Evolutionary conservation across 1,140 invertebrate genomes (phyloP), one percentile per base, ranked within the genome.

Genomic region (Argopecten irradians): DNA sequence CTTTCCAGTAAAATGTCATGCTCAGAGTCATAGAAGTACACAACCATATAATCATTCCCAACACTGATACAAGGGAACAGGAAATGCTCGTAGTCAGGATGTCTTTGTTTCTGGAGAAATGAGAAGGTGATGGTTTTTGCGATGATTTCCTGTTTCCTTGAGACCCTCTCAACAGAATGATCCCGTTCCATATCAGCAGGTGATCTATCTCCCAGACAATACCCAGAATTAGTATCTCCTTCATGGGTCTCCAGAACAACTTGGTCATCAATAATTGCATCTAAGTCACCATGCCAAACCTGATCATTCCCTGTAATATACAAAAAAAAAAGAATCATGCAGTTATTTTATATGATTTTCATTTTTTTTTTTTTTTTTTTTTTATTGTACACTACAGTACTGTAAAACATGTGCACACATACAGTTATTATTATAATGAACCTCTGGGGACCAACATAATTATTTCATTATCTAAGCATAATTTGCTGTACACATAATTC

Each of bases 271-370:
- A 88, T 85, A 33, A 88, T 55, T 14, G 85, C 43, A 36, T 85
- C 87, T 34, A 88, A 46, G 71, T 88, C 34, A n/a, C 83, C 87
- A 85, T 88, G 87, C 87, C 87, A 88, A 84, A 84, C 83, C 28
- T 34, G 41, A 14, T 11, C 43, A 55, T 88, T 88, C 55, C 87
- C 87, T 88, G 28, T 9, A 85, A 88, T 34, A 71, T 33, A 39
- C 32, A 33, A 46, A 32, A 33, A 83, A 35, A 83, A 39, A 43
- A 7, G n/a, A n/a, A n/a, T n/a, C n/a, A n/a, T n/a, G n/a, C n/a
- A n/a, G n/a, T n/a, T n/a, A n/a, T n/a, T n/a, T n/a, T n/a, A n/a
- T n/a, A n/a, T n/a, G n/a, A n/a, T n/a, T n/a, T n/a, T n/a, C n/a
- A n/a, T n/a, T n/a, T n/a, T n/a, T n/a, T n/a, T n/a, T n/a, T n/a